These are phyloP conservation scores for Drosophila orosa DNA, from an alignment of 1,140 invertebrate genomes.

Conservation along the genomic window DNA sequence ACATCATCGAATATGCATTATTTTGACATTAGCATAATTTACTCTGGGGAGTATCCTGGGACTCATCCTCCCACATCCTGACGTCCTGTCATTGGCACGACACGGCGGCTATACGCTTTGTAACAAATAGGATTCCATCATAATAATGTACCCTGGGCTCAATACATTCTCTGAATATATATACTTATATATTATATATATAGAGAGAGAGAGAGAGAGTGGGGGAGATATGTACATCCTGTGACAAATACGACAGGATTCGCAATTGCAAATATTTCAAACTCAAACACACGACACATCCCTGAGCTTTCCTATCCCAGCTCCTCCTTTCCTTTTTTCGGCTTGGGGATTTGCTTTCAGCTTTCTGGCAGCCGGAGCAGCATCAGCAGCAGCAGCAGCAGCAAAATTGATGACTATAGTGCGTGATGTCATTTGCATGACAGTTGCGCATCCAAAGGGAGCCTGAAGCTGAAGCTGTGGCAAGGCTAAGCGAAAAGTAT, in stretches of 20 bases:
- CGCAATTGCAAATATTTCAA: conserved; percentile 82
- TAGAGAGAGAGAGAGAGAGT: background rate
- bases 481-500: conserved; percentile 46
- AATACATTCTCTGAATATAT: conserved; percentile 29
- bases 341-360: conserved; percentile 68
- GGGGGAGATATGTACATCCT: conserved; percentile 47
- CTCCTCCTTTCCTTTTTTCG: conserved; percentile 51
- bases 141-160: conserved; percentile 65
- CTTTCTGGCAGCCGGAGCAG: conserved; percentile 37
- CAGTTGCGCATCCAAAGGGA: conserved; percentile 68
- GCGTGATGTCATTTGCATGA: conserved; percentile 81
- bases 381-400: background rate
- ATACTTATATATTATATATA: conserved; percentile 13
- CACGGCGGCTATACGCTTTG: conserved; percentile 59
- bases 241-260: conserved; percentile 81
- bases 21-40: conserved; percentile 84
- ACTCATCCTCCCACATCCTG: conserved; percentile 22
- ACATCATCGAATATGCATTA: conserved; percentile 84
- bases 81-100: conserved; percentile 75
- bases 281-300: conserved; percentile 69
- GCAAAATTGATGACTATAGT: conserved; percentile 80
- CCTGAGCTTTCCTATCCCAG: conserved; percentile 13
- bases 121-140: conserved; percentile 83
- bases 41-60: conserved; percentile 54
- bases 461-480: conserved; percentile 1